These are phyloP conservation scores for Colius striatus DNA, from an alignment of 2,113 vertebrate genomes.

Conservation along the genomic window DNA sequence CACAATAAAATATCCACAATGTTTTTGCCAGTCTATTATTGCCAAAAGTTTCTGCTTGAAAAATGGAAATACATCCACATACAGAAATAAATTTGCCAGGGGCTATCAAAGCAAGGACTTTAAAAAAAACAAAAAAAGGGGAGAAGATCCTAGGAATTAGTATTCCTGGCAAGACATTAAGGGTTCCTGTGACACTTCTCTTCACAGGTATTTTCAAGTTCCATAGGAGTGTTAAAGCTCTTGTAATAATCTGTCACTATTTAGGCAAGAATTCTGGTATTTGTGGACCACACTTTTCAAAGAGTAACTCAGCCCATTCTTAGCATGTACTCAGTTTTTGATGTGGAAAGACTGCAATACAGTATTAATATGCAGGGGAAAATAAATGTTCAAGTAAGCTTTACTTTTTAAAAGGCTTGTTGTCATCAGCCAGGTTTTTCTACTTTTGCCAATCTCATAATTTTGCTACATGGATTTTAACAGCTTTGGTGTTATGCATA, in stretches of 20 bases:
- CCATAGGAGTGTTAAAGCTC: background rate
- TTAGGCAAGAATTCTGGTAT: background rate
- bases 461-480: slow-evolving; percentile 70
- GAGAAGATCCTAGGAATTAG: background rate
- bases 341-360: background rate
- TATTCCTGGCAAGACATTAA: background rate
- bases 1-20: background rate
- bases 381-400: background rate
- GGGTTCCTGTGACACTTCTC: background rate
- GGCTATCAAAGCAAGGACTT: background rate
- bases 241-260: background rate
- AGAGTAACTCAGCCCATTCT: background rate
- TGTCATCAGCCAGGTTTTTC: slow-evolving; percentile 59
- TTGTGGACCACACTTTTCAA: background rate
- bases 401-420: slow-evolving; percentile 35
- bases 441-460: slow-evolving; percentile 49
- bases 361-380: background rate
- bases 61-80: background rate
- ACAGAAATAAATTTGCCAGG: background rate
- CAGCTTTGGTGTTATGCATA: slow-evolving; percentile 65
- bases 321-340: background rate
- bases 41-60: background rate
- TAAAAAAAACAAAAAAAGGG: fast-evolving
- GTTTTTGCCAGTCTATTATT: background rate
- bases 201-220: background rate